Base-by-base conservation (phyloP, 2,797 vertebrate species). In the Rachycentron canadum region DNA sequence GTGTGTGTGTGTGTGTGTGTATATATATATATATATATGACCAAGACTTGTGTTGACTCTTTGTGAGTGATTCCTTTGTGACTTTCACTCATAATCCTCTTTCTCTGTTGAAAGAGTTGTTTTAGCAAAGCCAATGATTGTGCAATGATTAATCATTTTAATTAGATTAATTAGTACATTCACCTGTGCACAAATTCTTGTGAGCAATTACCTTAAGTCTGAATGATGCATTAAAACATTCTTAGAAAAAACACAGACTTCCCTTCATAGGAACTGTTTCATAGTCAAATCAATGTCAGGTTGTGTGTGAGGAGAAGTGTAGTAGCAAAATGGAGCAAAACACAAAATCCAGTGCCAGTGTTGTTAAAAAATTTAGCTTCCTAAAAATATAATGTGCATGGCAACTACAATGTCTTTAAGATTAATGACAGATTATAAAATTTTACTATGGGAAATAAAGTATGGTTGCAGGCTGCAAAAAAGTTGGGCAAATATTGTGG, bases 41-140 rank as follows among this genome's bases (percentile, higher is more conserved):
- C 4, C 36, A 34, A 13, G 43, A 43, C 28, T 47, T 34, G 36
- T 62, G 62, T 53, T 62, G 17, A 49, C 45, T 38, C 32, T 30
- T 21, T n/a, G 12, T 50, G 28, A 11, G 30, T 69, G n/a, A 64
- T 68, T 30, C 49, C 52, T 67, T 40, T 53, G 12, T 50, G 13
- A 61, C 49, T 52, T 64, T 69, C 34, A 26, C 26, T 65, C 57
- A 50, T 61, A 69, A 74, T 40, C 6, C 40, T 19, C 38, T 38
- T 60, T 55, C 28, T 59, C 19, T 40, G 41, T 47, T 30, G 7
- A 19, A 49, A 49, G 45, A 43, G 17, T 11, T 12, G 30, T 11
- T 25, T 47, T 34, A 53, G 61, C 7, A 58, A 19, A n/a, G 25
- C 12, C n/a, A 69, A 19, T 17, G 26, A 38, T 28, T 0, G 1